phyloP scores from a whole-genome alignment of 2,797 vertebrate species.

The Lateolabrax maculatus region DNA sequence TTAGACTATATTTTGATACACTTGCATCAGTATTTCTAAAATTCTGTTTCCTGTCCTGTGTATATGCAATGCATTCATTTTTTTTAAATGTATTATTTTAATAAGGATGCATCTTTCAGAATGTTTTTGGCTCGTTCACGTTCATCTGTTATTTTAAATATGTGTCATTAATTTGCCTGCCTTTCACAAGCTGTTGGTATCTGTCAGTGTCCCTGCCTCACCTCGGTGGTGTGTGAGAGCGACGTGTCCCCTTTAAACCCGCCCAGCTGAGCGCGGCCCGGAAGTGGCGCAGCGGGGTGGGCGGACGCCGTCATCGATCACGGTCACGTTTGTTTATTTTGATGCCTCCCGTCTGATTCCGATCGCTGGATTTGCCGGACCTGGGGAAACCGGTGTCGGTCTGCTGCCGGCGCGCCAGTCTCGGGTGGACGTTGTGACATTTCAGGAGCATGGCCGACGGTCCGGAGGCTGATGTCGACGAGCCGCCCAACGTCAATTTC shows the following conservation, averaged over 20 bases:
- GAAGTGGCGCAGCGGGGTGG: conserved; percentile 54
- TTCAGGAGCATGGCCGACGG: conserved; percentile 77
- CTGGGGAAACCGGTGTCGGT: not conserved
- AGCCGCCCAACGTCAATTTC: conserved; percentile 65
- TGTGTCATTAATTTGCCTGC: too few relatives aligned
- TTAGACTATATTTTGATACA: not conserved
- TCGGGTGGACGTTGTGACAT: conserved; percentile 9
- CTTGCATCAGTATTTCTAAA: not conserved
- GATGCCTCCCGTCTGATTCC: not conserved
- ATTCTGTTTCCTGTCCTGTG: not conserved
- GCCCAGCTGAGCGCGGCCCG: conserved; percentile 46
- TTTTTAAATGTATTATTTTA: not conserved
- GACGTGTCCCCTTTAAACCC: conserved; percentile 60
- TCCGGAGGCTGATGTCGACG: conserved; percentile 71
- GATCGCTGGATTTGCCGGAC: not conserved
- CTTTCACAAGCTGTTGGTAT: not conserved
- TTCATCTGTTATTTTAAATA: too few relatives aligned
- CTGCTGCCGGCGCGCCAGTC: accelerated
- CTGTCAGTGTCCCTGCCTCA: too few relatives aligned
- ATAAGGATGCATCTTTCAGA: not conserved
- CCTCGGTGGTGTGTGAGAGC: not conserved
- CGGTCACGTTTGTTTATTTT: conserved; percentile 65
- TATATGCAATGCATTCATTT: not conserved
- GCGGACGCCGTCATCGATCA: conserved; percentile 30
- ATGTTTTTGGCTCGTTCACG: not conserved